A percentile compares a stretch with the other conserved stretches of the same genome.
Conservation (phyloP, 2,888 invertebrate species). For the Leptothorax acervorum region DNA sequence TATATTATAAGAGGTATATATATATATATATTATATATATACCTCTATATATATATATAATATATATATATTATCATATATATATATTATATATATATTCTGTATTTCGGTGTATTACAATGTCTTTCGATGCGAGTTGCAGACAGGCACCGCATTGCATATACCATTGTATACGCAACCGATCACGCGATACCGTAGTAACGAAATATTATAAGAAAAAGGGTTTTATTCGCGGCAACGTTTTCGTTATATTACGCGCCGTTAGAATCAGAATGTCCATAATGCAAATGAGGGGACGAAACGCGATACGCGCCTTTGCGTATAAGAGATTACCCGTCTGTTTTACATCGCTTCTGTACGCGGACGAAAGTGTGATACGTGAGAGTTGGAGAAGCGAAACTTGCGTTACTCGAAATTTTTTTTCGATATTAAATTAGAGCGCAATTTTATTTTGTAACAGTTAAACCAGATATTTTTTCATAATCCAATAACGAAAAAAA, state of each 20-base stretch:
- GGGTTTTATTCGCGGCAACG: conserved; percentile 52
- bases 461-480: not conserved
- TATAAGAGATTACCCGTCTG: not conserved
- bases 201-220: conserved; percentile 54
- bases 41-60: not conserved
- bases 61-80: conserved; percentile 55
- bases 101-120: conserved; percentile 64
- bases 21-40: conserved; percentile 24
- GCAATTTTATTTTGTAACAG: conserved; percentile 18
- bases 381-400: not conserved
- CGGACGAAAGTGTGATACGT: not conserved
- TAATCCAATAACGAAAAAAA: conserved; percentile 22
- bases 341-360: conserved; percentile 7
- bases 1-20: conserved; percentile 45
- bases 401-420: conserved; percentile 23
- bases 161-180: conserved; percentile 59
- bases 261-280: conserved; percentile 40
- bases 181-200: conserved; percentile 57
- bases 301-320: conserved; percentile 2
- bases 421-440: conserved; percentile 1
- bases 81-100: conserved; percentile 62
- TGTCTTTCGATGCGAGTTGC: conserved; percentile 60
- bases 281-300: conserved; percentile 27
- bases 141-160: conserved; percentile 49
- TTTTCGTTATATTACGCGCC: conserved; percentile 30